Conservation (phyloP, 1,140 invertebrate genomes). For the Sipha flava region DNA sequence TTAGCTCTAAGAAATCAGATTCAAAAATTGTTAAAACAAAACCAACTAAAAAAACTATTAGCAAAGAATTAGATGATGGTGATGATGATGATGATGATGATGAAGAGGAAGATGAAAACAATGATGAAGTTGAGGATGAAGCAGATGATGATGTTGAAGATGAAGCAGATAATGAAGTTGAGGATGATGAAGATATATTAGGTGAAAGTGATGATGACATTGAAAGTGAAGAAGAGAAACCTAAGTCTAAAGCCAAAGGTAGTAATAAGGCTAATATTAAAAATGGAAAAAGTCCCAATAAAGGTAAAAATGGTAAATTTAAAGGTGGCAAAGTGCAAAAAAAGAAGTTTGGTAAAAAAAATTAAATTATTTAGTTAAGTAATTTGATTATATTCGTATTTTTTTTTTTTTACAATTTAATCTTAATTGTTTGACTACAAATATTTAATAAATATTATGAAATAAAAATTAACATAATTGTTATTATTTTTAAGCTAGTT, state of each 20-base stretch:
- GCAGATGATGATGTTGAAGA: neutral
- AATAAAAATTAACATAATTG: too few relatives aligned
- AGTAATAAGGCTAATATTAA: neutral
- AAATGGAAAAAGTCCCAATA: conserved; percentile 3
- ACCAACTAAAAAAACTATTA: neutral
- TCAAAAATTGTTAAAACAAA: neutral
- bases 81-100: neutral
- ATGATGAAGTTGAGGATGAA: neutral
- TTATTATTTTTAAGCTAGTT: too few relatives aligned
- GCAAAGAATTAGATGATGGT: neutral
- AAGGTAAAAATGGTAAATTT: conserved; percentile 15
- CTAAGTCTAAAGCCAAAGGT: conserved; percentile 9
- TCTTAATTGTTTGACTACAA: too few relatives aligned
- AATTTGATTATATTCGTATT: neutral
- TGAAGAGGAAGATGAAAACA: neutral
- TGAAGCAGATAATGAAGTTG: conserved; percentile 4
- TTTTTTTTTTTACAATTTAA: too few relatives aligned
- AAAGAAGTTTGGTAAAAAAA: conserved; percentile 17
- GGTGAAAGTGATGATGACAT: neutral
- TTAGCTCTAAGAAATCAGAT: neutral
- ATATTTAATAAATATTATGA: too few relatives aligned
- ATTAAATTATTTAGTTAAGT: neutral
- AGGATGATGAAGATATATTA: conserved; percentile 4
- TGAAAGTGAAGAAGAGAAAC: conserved; percentile 7
- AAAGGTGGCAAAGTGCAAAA: conserved; percentile 18